Percentiles rank a stretch among this genome's conserved stretches.
Conservation (phyloP, 2,113 vertebrate genomes). For the Tenrec ecaudatus region DNA sequence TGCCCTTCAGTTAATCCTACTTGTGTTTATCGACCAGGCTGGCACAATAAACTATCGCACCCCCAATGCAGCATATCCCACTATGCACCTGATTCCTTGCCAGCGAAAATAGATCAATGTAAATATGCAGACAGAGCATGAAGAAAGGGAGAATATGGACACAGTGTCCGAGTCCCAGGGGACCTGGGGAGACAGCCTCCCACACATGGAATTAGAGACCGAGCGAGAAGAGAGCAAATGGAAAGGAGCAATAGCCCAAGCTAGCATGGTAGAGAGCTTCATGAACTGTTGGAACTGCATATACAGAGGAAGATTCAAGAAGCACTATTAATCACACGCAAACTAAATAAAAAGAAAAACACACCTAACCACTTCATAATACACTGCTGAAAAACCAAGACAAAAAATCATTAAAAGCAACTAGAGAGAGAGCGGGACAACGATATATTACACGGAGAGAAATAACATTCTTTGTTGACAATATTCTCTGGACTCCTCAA, state of each 20-base stretch:
- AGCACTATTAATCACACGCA: background rate
- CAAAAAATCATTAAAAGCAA: background rate
- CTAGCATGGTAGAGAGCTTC: background rate
- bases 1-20: too few species aligned
- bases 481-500: background rate
- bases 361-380: background rate
- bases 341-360: background rate
- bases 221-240: background rate
- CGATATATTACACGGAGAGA: background rate
- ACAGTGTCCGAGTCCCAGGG: too few species aligned
- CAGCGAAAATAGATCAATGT: too few species aligned
- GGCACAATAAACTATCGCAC: too few species aligned
- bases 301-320: background rate
- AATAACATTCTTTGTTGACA: background rate
- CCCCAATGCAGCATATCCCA: too few species aligned
- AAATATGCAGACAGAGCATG: too few species aligned
- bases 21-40: too few species aligned
- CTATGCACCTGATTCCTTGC: too few species aligned
- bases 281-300: background rate
- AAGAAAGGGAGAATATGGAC: too few species aligned
- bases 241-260: background rate
- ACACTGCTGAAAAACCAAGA: constrained; percentile 8
- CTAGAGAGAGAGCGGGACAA: background rate
- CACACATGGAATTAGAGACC: too few species aligned
- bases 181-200: too few species aligned